These are phyloP conservation scores for Temnothorax nylanderi DNA, from an alignment of 1,140 invertebrate species.

Conservation along the genomic window DNA sequence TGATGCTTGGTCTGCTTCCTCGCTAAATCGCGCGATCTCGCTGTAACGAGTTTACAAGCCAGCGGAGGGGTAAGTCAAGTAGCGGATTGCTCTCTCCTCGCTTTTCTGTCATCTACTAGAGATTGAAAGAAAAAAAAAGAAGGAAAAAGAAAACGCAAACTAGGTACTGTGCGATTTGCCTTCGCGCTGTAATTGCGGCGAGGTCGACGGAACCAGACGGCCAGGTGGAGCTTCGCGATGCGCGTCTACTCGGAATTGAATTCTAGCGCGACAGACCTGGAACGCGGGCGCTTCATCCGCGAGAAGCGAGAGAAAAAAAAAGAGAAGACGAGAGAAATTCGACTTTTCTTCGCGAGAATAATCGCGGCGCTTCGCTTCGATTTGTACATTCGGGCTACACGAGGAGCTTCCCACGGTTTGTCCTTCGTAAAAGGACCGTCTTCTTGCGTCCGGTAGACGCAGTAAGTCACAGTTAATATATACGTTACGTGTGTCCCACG, in stretches of 20 bases:
- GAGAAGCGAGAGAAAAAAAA: neutral
- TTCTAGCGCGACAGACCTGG: neutral
- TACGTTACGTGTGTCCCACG: constrained; percentile 13
- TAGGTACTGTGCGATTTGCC: neutral
- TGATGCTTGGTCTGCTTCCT: neutral
- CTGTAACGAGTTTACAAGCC: neutral
- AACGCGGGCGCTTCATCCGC: neutral
- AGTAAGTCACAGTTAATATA: neutral
- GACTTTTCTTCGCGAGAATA: neutral
- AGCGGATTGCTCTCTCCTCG: neutral
- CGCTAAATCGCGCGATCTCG: neutral
- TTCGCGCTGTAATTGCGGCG: constrained; percentile 13
- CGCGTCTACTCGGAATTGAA: constrained; percentile 27
- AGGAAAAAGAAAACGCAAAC: neutral
- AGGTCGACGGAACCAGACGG: neutral
- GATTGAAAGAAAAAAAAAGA: neutral
- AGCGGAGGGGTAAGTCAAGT: neutral
- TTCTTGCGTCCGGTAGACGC: constrained; percentile 1
- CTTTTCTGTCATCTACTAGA: neutral
- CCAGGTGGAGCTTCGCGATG: neutral
- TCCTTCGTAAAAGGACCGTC: neutral
- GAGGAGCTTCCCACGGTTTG: neutral
- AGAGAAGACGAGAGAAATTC: neutral
- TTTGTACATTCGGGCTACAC: neutral
- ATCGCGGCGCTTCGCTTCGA: constrained; percentile 12